These are phyloP conservation scores for Marcusenius ussheri DNA, from an alignment of 2,113 vertebrate species.

Conservation along the genomic window DNA sequence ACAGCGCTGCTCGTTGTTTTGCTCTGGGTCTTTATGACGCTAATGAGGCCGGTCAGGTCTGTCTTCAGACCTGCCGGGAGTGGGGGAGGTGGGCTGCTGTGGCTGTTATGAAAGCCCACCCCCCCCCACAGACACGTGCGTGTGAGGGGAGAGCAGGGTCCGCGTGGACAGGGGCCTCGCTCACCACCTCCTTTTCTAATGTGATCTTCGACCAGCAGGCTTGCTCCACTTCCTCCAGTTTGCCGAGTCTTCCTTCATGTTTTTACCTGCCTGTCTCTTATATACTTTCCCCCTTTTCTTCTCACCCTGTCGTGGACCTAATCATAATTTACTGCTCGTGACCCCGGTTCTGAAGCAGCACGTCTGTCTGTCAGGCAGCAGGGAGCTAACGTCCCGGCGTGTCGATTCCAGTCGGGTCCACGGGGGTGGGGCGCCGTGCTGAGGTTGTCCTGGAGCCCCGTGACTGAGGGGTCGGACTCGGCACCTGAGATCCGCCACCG, in stretches of 20 bases:
- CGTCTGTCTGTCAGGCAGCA: not conserved
- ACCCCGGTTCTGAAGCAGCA: not conserved
- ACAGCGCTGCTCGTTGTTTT: slow-evolving; percentile 41
- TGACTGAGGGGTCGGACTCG: not conserved
- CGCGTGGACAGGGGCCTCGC: not conserved
- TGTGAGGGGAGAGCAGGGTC: not conserved
- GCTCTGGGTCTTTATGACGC: slow-evolving; percentile 18
- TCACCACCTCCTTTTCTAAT: not conserved
- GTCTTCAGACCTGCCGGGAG: not conserved
- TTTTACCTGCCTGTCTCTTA: not conserved
- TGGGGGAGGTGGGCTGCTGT: not conserved
- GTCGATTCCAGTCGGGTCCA: not conserved
- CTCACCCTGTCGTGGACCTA: not conserved
- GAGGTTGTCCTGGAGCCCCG: not conserved
- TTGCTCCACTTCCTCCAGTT: too few relatives aligned
- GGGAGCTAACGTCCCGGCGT: not conserved
- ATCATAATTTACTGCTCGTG: not conserved
- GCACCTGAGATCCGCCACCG: not conserved
- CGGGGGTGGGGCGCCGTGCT: too few relatives aligned
- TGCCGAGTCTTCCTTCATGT: not conserved
- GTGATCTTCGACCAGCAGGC: not conserved
- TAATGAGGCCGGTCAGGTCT: slow-evolving; percentile 37
- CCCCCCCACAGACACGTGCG: not conserved
- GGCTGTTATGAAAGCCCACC: not conserved
- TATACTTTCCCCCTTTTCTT: not conserved